Evolutionary conservation across 2,797 vertebrate genomes (phyloP).

Genomic region (Coranthus polyacanthus): DNA sequence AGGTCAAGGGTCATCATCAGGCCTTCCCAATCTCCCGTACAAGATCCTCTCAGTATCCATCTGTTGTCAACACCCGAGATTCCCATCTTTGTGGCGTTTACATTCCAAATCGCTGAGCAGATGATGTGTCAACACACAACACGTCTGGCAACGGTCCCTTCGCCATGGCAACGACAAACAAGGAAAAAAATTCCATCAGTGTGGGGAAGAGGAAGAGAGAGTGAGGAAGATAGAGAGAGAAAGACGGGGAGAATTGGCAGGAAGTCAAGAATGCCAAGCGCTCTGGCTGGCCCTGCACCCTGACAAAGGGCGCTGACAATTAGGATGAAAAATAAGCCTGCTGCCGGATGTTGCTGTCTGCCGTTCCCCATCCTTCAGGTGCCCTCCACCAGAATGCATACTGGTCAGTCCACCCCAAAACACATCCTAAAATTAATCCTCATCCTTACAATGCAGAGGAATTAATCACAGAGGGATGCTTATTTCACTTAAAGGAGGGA

Average conservation of each 20-base stretch:
- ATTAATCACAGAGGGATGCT: not conserved
- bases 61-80: conserved; percentile 11
- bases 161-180: conserved; percentile 91
- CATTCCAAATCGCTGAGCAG: conserved; percentile 16
- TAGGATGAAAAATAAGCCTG: conserved; percentile 65
- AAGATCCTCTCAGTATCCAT: conserved; percentile 7
- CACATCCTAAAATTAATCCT: conserved; percentile 19
- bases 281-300: conserved; percentile 79
- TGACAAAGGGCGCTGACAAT: conserved; percentile 81
- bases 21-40: conserved; percentile 23
- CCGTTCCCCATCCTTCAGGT: conserved; percentile 44
- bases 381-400: conserved; percentile 21
- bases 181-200: conserved; percentile 87
- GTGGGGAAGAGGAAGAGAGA: not conserved
- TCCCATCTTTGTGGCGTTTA: not conserved
- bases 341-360: conserved; percentile 41
- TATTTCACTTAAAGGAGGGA: not conserved
- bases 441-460: conserved; percentile 1
- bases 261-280: conserved; percentile 88
- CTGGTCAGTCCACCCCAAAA: conserved; percentile 23
- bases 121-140: conserved; percentile 63
- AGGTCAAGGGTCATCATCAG: conserved; percentile 59
- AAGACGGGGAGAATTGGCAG: conserved; percentile 77
- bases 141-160: conserved; percentile 88
- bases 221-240: conserved; percentile 16